phyloP scores from a whole-genome alignment of 2,113 vertebrate genomes.

The Redunca redunca region DNA sequence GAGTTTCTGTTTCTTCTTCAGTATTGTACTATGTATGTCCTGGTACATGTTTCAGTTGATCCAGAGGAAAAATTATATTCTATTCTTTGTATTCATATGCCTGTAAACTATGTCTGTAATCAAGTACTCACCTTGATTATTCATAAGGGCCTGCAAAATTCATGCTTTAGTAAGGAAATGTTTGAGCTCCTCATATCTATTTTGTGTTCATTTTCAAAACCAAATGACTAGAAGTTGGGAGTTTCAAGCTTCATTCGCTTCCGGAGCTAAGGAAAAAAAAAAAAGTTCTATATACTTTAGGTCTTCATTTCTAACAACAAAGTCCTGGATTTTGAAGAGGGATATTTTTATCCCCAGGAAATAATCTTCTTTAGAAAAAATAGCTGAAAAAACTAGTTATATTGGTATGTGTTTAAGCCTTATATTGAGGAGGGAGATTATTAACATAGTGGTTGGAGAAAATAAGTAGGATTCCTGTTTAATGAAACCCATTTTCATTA shows the following conservation, averaged over 20 bases:
- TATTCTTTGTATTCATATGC: conserved; percentile 47
- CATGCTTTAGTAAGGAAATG: conserved; percentile 63
- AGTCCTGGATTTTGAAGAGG: conserved; percentile 69
- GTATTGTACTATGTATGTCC: background rate
- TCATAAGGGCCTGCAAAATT: conserved; percentile 74
- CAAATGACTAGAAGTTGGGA: conserved; percentile 15
- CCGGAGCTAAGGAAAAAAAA: background rate
- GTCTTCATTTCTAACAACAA: conserved; percentile 75
- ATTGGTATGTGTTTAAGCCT: conserved; percentile 81
- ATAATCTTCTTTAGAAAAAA: conserved; percentile 77
- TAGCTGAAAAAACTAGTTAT: conserved; percentile 67
- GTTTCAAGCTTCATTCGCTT: conserved; percentile 20
- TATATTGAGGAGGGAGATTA: conserved; percentile 78
- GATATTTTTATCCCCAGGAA: conserved; percentile 69
- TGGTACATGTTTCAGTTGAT: background rate
- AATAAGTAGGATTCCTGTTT: conserved; percentile 79
- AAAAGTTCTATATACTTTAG: conserved; percentile 36
- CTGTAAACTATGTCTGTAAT: conserved; percentile 60
- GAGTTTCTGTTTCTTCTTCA: background rate
- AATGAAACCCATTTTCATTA: conserved; percentile 64
- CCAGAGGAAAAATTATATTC: background rate
- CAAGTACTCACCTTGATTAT: conserved; percentile 68
- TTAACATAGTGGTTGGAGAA: conserved; percentile 78
- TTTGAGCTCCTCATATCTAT: conserved; percentile 58
- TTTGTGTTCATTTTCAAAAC: conserved; percentile 65